Percentiles rank a stretch among this genome's conserved stretches.
Conservation (phyloP, 2,888 invertebrate species). For the Lasioglossum calceatum region DNA sequence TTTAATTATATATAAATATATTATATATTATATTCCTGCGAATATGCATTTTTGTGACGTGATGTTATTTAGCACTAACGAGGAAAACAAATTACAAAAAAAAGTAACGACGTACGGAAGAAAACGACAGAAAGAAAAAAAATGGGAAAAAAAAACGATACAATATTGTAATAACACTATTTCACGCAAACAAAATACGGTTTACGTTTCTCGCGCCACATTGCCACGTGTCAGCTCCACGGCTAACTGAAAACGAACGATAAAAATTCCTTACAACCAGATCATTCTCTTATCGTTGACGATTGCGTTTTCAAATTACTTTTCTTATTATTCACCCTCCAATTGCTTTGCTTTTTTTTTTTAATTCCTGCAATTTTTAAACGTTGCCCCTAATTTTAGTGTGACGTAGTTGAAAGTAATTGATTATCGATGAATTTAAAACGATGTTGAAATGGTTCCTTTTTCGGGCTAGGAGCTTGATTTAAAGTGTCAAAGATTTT, state of each 20-base stretch:
- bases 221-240: slow-evolving; percentile 75
- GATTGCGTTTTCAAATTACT: slow-evolving; percentile 67
- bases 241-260: slow-evolving; percentile 64
- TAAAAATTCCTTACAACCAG: slow-evolving; percentile 68
- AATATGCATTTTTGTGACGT: slow-evolving; percentile 89
- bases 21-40: slow-evolving; percentile 91
- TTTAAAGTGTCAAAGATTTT: slow-evolving; percentile 85
- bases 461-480: slow-evolving; percentile 84
- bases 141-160: slow-evolving; percentile 22
- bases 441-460: slow-evolving; percentile 82
- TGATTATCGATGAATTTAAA: slow-evolving; percentile 81
- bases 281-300: slow-evolving; percentile 67
- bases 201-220: slow-evolving; percentile 71
- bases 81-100: slow-evolving; percentile 65
- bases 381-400: slow-evolving; percentile 83
- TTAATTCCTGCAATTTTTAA: slow-evolving; percentile 79
- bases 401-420: slow-evolving; percentile 83
- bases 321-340: slow-evolving; percentile 77
- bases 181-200: slow-evolving; percentile 53
- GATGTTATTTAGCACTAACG: slow-evolving; percentile 86
- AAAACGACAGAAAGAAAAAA: slow-evolving; percentile 61
- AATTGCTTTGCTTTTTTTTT: slow-evolving; percentile 82
- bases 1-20: slow-evolving; percentile 88
- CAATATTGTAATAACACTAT: slow-evolving; percentile 59
- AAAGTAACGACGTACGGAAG: slow-evolving; percentile 60